Evolutionary conservation across 1,140 invertebrate species (phyloP).

Genomic region (Brachionus paranguensis): DNA sequence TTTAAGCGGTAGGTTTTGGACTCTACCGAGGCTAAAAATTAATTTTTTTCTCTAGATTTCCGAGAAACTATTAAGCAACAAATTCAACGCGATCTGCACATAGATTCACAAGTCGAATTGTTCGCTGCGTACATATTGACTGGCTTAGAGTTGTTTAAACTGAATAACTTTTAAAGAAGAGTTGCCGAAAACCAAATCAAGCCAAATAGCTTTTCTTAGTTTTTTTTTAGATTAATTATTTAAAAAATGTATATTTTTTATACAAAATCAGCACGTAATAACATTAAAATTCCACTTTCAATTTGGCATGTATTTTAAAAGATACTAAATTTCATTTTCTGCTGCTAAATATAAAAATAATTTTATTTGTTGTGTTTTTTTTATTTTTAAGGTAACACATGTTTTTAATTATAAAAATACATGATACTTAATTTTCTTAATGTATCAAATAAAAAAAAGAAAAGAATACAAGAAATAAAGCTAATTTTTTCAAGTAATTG

Average conservation of each 20-base stretch:
- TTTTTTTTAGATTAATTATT: constrained; percentile 7
- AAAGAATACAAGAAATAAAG: background rate
- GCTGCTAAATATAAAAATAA: background rate
- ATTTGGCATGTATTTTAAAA: background rate
- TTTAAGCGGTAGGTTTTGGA: background rate
- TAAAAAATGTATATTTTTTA: background rate
- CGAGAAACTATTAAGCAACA: constrained; percentile 18
- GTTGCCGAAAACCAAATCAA: constrained; percentile 1
- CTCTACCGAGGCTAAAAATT: background rate
- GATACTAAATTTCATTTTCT: constrained; percentile 1
- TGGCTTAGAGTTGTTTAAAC: constrained; percentile 38
- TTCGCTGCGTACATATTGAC: constrained; percentile 38
- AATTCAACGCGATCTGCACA: constrained; percentile 31
- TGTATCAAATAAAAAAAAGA: background rate
- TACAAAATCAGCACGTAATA: background rate
- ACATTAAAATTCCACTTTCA: background rate
- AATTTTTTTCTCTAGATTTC: background rate
- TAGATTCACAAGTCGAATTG: constrained; percentile 28
- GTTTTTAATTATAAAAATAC: background rate
- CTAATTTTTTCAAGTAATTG: background rate
- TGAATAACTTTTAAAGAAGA: constrained; percentile 37
- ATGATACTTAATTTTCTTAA: background rate
- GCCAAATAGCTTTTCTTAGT: background rate
- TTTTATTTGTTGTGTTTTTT: constrained; percentile 2
- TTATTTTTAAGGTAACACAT: background rate